Evolutionary conservation across 2,888 invertebrate genomes (phyloP).

Genomic region (Xylocampa areola): DNA sequence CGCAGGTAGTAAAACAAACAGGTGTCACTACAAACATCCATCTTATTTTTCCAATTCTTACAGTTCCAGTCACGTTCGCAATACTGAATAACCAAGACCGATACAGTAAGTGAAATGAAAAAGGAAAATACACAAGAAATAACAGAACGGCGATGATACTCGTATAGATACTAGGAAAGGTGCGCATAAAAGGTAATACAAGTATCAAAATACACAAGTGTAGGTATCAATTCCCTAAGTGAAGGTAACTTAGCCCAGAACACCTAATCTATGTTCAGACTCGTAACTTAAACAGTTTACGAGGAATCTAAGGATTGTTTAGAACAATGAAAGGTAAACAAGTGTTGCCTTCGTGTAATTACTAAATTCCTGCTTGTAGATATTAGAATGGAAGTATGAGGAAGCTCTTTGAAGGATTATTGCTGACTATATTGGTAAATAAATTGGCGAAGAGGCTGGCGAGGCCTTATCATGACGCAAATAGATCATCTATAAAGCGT

Average conservation of each 20-base stretch:
- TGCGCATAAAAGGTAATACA: conserved; percentile 3
- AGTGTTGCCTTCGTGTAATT: too few species aligned
- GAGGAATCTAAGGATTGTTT: conserved; percentile 17
- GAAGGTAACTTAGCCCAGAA: not conserved
- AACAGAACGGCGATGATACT: not conserved
- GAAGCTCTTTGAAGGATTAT: too few species aligned
- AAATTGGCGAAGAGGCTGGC: too few species aligned
- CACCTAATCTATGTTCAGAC: conserved; percentile 29
- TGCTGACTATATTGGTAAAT: too few species aligned
- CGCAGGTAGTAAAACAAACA: too few species aligned
- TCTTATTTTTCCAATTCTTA: not conserved
- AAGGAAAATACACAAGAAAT: conserved; percentile 8
- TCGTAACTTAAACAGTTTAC: conserved; percentile 8
- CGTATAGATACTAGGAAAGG: not conserved
- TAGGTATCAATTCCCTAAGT: conserved; percentile 44
- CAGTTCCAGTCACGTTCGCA: conserved; percentile 25
- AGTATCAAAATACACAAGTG: too few species aligned
- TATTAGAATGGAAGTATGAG: too few species aligned
- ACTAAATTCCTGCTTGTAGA: too few species aligned
- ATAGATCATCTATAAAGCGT: too few species aligned
- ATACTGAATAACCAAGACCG: conserved; percentile 5
- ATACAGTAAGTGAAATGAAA: conserved; percentile 5
- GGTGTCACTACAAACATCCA: too few species aligned
- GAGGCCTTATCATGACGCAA: too few species aligned
- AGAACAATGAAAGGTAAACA: conserved; percentile 5